Evolutionary conservation across 2,113 vertebrate genomes (phyloP).

Genomic region (Nettapus auritus): DNA sequence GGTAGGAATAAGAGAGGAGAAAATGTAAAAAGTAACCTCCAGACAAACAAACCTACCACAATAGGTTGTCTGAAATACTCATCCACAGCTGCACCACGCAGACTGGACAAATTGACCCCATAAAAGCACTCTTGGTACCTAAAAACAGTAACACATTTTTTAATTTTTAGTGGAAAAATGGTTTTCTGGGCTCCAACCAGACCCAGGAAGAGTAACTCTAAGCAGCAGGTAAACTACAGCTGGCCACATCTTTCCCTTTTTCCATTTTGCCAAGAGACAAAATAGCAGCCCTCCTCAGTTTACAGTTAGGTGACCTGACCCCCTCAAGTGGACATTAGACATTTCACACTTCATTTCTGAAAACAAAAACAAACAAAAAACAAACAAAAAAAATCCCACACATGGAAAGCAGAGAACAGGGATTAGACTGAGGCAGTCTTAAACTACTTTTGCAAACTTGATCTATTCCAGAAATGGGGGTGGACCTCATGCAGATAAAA

Average conservation of each 20-base stretch:
- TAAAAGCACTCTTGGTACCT: slow-evolving; percentile 84
- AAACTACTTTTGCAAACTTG: background rate
- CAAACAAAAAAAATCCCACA: background rate
- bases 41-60: slow-evolving; percentile 64
- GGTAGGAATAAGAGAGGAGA: background rate
- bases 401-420: background rate
- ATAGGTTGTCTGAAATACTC: slow-evolving; percentile 83
- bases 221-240: background rate
- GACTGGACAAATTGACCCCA: slow-evolving; percentile 78
- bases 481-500: background rate
- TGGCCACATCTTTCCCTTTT: background rate
- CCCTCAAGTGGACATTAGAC: background rate
- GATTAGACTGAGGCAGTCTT: background rate
- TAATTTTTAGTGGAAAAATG: background rate
- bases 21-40: background rate
- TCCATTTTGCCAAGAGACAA: background rate
- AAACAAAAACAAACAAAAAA: background rate
- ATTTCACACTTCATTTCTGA: background rate
- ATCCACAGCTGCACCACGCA: slow-evolving; percentile 72
- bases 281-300: background rate
- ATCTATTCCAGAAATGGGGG: background rate
- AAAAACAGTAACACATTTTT: background rate
- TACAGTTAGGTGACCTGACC: background rate
- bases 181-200: background rate
- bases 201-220: background rate